Evolutionary conservation across 2,113 vertebrate genomes (phyloP), one percentile per base, ranked within the genome.

Genomic region (Thunnus thynnus): DNA sequence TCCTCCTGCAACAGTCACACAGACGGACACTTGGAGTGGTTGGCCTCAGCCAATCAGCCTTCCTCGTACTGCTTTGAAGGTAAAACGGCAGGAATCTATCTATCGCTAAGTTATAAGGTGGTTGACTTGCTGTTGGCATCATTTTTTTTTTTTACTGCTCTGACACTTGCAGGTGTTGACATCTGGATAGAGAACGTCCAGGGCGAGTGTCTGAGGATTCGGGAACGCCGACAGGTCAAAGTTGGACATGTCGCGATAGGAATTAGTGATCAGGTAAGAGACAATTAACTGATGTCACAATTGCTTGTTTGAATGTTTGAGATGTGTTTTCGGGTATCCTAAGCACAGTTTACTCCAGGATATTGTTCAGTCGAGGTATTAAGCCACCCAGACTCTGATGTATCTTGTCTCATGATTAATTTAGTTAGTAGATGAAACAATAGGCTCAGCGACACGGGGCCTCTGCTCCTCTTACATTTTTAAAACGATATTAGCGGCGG

Each of bases 181-280:
- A 92, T 99, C 81, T 97, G 97, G 91, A 96, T 99, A 32, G 96
- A 97, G 91, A 93, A 97, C 80, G 93, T 97, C 41, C 96, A 93
- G 8, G 97, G 97, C 0, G 95, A 97, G 55, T 96, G 96, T 64
- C 87, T 99, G 73, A 95, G 97, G 90, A 99, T 99, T 83, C 95
- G 97, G 13, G 98, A 99, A 74, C 96, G 94, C 41, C 96, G 93
- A 57, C 95, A 93, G 76, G 96, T 96, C 67, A 97, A 97, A 86
- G 95, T 99, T 86, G 97, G 97, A 44, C 97, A 99, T 56, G 94
- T 99, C 3, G 98, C 98, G 0, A 94, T 96, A 0, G 97, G 98
- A 69, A 98, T 99, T 82, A 99, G 98, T 86, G 95, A 97, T 83
- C 97, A 99, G 97, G 98, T 99, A 76, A 94, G 95, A 17, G 18